Conservation (phyloP, 2,888 invertebrate species). For the Alcis repandata region DNA sequence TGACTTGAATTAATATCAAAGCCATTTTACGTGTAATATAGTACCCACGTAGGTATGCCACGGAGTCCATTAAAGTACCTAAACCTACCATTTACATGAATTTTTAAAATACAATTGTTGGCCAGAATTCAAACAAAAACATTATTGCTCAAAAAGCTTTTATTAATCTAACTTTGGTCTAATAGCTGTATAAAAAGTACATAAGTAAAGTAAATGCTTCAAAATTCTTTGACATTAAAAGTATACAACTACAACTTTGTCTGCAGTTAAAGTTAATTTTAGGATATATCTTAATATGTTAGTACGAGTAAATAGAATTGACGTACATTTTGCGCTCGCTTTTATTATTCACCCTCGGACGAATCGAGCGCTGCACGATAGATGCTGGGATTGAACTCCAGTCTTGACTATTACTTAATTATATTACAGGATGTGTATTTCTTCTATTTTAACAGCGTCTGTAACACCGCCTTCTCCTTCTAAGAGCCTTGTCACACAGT, state of each 20-base stretch:
- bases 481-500: constrained; percentile 87
- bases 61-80: no score
- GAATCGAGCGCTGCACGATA: neutral
- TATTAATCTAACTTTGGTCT: constrained; percentile 39
- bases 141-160: constrained; percentile 23
- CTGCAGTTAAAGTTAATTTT: neutral
- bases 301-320: neutral
- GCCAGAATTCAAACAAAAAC: neutral
- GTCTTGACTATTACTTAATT: neutral
- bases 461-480: constrained; percentile 87
- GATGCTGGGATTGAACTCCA: neutral
- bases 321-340: neutral
- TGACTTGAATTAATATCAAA: constrained; percentile 16
- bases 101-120: neutral
- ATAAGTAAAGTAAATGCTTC: constrained; percentile 32
- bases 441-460: constrained; percentile 58
- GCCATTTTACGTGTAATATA: neutral
- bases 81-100: no score
- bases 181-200: constrained; percentile 30
- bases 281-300: neutral
- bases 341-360: no score
- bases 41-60: no score
- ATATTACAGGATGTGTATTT: neutral
- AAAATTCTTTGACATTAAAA: constrained; percentile 18
- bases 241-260: neutral